phyloP scores from a whole-genome alignment of 1,140 invertebrate species.

The Galendromus occidentalis region DNA sequence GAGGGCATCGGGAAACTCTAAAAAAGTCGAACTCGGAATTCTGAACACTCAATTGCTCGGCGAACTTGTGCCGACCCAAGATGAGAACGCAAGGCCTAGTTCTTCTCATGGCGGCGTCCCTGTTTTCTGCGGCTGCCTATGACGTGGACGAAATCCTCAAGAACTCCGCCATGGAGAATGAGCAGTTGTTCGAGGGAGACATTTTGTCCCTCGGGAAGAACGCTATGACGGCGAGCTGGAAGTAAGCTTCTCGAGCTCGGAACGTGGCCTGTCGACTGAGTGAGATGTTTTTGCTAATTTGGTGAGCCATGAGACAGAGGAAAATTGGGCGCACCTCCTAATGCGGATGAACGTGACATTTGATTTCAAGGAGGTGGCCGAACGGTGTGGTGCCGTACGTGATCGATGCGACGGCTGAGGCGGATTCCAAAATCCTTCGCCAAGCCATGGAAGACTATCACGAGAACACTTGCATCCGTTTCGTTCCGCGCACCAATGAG shows the following conservation, averaged over 20 bases:
- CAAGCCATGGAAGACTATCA: conserved; percentile 40
- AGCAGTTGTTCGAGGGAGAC: not conserved
- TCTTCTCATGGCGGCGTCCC: not conserved
- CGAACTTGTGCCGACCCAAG: too few relatives aligned
- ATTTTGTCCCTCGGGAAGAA: not conserved
- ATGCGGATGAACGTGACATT: not conserved
- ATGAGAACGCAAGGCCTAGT: not conserved
- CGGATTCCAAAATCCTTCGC: conserved; percentile 19
- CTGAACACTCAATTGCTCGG: too few relatives aligned
- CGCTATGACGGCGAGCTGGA: not conserved
- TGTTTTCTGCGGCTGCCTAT: not conserved
- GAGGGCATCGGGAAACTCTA: too few relatives aligned
- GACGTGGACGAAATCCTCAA: not conserved
- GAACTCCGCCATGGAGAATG: not conserved
- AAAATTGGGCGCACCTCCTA: too few relatives aligned
- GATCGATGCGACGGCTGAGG: conserved; percentile 31
- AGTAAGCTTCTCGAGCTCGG: too few relatives aligned
- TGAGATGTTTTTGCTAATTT: too few relatives aligned
- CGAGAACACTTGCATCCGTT: conserved; percentile 48
- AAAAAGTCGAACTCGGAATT: too few relatives aligned
- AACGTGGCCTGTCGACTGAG: too few relatives aligned
- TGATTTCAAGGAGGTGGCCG: not conserved
- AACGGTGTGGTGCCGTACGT: conserved; percentile 11
- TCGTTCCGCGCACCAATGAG: conserved; percentile 39
- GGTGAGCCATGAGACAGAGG: too few relatives aligned